These are phyloP conservation scores for Calephelis nemesis DNA, from an alignment of 1,140 invertebrate species.

Conservation along the genomic window DNA sequence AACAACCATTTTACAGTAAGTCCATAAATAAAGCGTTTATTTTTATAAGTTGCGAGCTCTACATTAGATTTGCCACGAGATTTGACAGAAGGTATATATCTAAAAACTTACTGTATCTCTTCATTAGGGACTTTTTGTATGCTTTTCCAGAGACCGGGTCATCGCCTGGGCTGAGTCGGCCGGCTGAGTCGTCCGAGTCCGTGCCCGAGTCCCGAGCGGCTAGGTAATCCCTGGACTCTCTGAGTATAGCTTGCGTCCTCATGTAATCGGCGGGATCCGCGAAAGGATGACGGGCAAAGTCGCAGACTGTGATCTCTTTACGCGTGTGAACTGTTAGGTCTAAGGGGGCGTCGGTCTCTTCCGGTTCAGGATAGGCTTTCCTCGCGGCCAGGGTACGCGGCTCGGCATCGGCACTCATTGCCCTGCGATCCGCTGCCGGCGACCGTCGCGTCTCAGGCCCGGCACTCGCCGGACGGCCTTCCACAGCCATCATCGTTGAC, in stretches of 20 bases:
- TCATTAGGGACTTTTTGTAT: constrained; percentile 93
- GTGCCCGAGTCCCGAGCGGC: constrained; percentile 83
- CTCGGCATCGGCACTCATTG: constrained; percentile 57
- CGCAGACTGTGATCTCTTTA: constrained; percentile 71
- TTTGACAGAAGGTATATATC: neutral
- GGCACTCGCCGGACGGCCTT: constrained; percentile 62
- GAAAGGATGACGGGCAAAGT: constrained; percentile 71
- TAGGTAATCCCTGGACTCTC: constrained; percentile 81
- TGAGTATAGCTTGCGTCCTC: constrained; percentile 67
- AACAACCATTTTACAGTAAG: constrained; percentile 21
- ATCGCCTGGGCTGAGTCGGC: constrained; percentile 78
- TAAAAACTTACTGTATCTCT: constrained; percentile 88
- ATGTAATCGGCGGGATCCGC: constrained; percentile 69
- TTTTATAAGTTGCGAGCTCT: constrained; percentile 5
- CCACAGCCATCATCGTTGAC: constrained; percentile 69
- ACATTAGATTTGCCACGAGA: neutral
- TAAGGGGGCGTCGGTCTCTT: constrained; percentile 78
- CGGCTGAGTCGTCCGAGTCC: constrained; percentile 88
- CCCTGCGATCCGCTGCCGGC: constrained; percentile 51
- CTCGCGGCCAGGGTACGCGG: constrained; percentile 69
- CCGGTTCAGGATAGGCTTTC: constrained; percentile 74
- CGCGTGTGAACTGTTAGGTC: constrained; percentile 80
- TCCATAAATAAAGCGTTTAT: constrained; percentile 23
- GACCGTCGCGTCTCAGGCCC: constrained; percentile 50
- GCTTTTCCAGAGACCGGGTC: constrained; percentile 84